Conservation (phyloP, 2,113 vertebrate species). For the Engystomops pustulosus region DNA sequence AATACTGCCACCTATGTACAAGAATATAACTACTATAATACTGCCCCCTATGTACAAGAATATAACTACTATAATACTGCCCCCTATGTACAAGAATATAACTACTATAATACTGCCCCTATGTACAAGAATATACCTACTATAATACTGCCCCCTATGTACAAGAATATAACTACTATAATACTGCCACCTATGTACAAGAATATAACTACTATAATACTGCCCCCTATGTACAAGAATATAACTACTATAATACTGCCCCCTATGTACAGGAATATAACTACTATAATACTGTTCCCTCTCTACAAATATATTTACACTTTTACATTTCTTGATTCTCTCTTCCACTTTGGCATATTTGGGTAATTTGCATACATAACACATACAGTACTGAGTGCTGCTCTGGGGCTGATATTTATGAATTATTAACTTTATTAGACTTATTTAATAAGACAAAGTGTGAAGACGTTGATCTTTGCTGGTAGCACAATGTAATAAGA, state of each 20-base stretch:
- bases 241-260: too few species aligned
- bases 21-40: too few species aligned
- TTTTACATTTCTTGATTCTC: too few species aligned
- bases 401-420: background rate
- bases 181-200: background rate
- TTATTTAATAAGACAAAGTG: background rate
- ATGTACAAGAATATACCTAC: conserved; percentile 11
- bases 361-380: background rate
- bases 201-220: too few species aligned
- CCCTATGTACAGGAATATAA: background rate
- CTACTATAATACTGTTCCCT: background rate
- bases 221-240: too few species aligned
- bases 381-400: background rate
- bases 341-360: background rate
- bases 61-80: conserved; percentile 1
- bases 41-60: too few species aligned
- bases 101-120: conserved; percentile 12
- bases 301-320: conserved; percentile 1
- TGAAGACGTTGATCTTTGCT: background rate
- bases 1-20: background rate
- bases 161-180: conserved; percentile 16
- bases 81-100: conserved; percentile 4
- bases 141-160: conserved; percentile 1
- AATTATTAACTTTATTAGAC: conserved; percentile 7
- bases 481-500: background rate